A percentile compares a stretch with the other conserved stretches of the same genome.
Conservation (phyloP, 2,113 vertebrate species). For the Toxotes chatareus region DNA sequence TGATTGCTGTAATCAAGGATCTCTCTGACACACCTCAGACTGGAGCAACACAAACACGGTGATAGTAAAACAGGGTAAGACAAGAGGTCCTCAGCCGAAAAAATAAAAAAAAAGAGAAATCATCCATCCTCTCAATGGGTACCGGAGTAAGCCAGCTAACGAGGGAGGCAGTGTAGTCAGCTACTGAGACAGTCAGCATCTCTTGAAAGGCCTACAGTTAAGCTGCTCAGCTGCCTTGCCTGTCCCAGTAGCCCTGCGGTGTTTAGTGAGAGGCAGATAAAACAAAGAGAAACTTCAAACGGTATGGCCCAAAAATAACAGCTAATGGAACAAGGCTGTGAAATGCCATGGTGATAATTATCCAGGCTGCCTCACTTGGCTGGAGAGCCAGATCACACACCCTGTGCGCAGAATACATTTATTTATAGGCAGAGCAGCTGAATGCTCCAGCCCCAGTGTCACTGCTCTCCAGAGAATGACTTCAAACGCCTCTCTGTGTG, state of each 20-base stretch:
- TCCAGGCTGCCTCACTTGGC: slow-evolving; percentile 73
- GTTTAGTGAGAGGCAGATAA: slow-evolving; percentile 75
- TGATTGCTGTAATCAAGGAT: slow-evolving; percentile 73
- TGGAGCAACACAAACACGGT: slow-evolving; percentile 66
- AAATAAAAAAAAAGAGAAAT: slow-evolving; percentile 2
- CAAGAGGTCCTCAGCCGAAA: slow-evolving; percentile 52
- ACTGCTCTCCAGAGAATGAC: slow-evolving; percentile 73
- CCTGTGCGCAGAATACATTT: slow-evolving; percentile 73
- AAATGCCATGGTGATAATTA: slow-evolving; percentile 84
- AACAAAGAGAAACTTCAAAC: slow-evolving; percentile 82
- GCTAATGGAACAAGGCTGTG: slow-evolving; percentile 75
- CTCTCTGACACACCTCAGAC: slow-evolving; percentile 66
- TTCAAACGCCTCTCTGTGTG: slow-evolving; percentile 72
- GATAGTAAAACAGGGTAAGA: slow-evolving; percentile 51
- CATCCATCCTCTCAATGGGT: slow-evolving; percentile 48
- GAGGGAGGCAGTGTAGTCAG: slow-evolving; percentile 60
- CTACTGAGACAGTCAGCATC: slow-evolving; percentile 61
- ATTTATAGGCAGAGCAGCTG: slow-evolving; percentile 82
- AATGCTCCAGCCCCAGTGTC: slow-evolving; percentile 70
- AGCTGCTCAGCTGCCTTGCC: slow-evolving; percentile 69
- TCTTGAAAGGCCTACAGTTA: slow-evolving; percentile 72
- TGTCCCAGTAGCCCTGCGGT: slow-evolving; percentile 69
- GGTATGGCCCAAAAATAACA: slow-evolving; percentile 77
- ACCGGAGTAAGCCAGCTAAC: slow-evolving; percentile 59
- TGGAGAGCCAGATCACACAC: slow-evolving; percentile 70